Evolutionary conservation across 2,797 vertebrate genomes (phyloP), one percentile per base, ranked within the genome.

Genomic region (Gymnothorax javanicus): DNA sequence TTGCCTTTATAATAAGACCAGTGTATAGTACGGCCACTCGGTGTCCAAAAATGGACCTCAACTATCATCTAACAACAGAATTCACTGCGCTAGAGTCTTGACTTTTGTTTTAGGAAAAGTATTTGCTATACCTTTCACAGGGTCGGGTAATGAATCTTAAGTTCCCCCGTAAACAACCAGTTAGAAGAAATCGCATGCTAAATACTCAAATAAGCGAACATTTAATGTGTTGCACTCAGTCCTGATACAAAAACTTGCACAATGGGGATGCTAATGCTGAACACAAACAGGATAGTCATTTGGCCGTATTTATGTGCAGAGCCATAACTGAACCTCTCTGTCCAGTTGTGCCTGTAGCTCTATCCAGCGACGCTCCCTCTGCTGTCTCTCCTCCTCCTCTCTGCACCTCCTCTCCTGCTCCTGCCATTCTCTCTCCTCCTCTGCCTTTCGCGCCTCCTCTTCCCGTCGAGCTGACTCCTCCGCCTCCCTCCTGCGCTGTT

Each of bases 331-430:
- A 86, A 96, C 98, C 97, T 99, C 97, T 94, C 94, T 96, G 93
- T 98, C 97, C 92, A 98, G 96, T 92, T 97, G 95, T 15, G 96
- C 96, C 94, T 98, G 97, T 91, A 98, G 95, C 94, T 95, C 96
- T 95, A 92, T 97, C 97, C 95, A 96, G 91, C 93, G 94, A 92
- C 93, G 93, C 96, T 96, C 95, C 96, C 92, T 96, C 95, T 92
- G 96, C 85, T 92, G 87, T 57, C 93, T 95, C 94, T 96, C 96
- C 92, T 93, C 94, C 87, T 95, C 93, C 96, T 96, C 95, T 94
- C 57, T 94, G 94, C 52, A 95, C 94, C 88, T 95, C 88, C 92
- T 91, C 91, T 97, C 96, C 88, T 91, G 96, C 89, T 98, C 97
- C 90, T 95, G 94, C 86, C 81, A 92, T 89, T 88, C 95, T 87